A percentile compares a stretch with the other conserved stretches of the same genome.
These are phyloP conservation scores for Corythornis leucogaster DNA, from an alignment of 2,797 vertebrate species.

Conservation along the genomic window DNA sequence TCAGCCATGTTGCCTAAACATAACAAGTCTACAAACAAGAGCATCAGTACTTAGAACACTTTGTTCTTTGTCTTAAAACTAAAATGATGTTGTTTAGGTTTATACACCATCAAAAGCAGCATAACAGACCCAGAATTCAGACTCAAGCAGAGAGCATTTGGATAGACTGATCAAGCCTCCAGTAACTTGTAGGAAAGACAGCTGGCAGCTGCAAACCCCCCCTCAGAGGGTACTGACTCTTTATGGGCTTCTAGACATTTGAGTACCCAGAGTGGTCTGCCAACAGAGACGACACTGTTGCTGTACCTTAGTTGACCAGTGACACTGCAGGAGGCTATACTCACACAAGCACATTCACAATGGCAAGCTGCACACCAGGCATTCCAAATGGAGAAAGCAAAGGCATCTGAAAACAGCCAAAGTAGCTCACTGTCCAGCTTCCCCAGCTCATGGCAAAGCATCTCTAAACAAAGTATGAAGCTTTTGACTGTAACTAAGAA, in stretches of 20 bases:
- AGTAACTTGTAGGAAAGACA: not conserved
- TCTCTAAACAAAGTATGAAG: not conserved
- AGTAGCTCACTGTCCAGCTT: not conserved
- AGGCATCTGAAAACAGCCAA: not conserved
- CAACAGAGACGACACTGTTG: not conserved
- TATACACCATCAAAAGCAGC: not conserved
- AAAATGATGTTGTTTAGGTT: not conserved
- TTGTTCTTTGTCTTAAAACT: not conserved
- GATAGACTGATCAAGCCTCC: not conserved
- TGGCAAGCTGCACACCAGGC: not conserved
- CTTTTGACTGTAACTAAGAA: not conserved
- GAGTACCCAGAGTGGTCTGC: not conserved
- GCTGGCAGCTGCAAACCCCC: not conserved
- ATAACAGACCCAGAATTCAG: not conserved
- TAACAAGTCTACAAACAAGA: not conserved
- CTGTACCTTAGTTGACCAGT: not conserved
- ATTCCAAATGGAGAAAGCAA: not conserved
- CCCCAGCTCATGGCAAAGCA: not conserved
- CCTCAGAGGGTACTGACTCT: not conserved
- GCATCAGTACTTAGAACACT: not conserved
- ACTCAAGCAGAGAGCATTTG: not conserved
- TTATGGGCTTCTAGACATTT: not conserved
- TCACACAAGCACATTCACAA: not conserved
- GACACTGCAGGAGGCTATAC: not conserved
- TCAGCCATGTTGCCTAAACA: not conserved